A percentile compares a stretch with the other conserved stretches of the same genome.
These are phyloP conservation scores for Drosophila pruinosa DNA, from an alignment of 1,140 invertebrate species.

Conservation along the genomic window DNA sequence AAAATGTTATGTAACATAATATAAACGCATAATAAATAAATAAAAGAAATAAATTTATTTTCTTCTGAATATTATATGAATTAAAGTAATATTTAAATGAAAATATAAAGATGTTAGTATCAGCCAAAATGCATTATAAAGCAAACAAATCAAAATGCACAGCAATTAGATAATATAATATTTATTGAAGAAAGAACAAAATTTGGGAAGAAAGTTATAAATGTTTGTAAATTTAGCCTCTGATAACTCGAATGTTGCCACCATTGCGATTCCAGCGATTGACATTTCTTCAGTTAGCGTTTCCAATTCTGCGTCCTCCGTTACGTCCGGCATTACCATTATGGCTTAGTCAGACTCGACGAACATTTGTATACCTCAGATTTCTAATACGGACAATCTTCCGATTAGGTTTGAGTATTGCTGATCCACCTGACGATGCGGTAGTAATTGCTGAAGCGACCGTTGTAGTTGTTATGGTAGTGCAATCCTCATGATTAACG, in stretches of 20 bases:
- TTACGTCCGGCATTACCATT: neutral
- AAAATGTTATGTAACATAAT: too few relatives aligned
- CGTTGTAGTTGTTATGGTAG: neutral
- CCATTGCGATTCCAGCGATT: neutral
- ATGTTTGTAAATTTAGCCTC: neutral
- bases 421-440: neutral
- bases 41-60: too few relatives aligned
- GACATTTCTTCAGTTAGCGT: neutral
- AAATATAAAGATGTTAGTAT: too few relatives aligned
- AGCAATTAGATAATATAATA: neutral
- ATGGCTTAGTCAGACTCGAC: neutral
- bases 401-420: neutral
- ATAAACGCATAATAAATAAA: too few relatives aligned
- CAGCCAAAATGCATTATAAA: too few relatives aligned
- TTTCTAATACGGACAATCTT: neutral
- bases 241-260: neutral
- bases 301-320: neutral
- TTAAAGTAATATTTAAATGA: too few relatives aligned
- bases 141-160: too few relatives aligned
- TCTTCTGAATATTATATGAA: too few relatives aligned
- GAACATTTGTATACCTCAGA: neutral
- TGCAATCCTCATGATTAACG: neutral
- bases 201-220: neutral
- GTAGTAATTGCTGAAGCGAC: neutral
- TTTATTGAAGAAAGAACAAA: neutral